These are phyloP conservation scores for Poecilia picta DNA, from an alignment of 2,797 vertebrate species.

Conservation along the genomic window DNA sequence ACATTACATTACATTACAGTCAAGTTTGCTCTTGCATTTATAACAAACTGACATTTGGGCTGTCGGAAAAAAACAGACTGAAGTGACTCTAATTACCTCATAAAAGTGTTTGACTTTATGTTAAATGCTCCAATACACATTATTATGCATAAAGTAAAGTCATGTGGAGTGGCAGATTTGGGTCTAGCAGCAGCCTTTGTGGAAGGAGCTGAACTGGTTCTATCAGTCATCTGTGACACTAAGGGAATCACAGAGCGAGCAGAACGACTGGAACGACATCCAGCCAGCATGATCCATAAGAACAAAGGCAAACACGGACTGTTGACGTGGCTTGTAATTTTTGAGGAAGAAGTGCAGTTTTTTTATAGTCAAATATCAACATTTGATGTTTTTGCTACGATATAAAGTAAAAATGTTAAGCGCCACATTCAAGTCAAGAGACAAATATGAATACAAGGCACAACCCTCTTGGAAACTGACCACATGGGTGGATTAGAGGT, in stretches of 20 bases:
- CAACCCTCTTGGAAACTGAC: conserved; percentile 54
- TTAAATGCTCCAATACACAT: conserved; percentile 56
- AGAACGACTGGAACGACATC: conserved; percentile 47
- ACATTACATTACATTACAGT: no score
- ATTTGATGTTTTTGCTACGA: conserved; percentile 46
- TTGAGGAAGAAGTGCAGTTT: conserved; percentile 4
- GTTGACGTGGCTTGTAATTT: conserved; percentile 23
- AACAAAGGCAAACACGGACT: conserved; percentile 38
- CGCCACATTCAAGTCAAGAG: conserved; percentile 43
- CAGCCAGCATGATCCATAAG: conserved; percentile 36
- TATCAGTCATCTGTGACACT: conserved; percentile 64
- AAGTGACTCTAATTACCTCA: conserved; percentile 39
- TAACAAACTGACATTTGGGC: conserved; percentile 19
- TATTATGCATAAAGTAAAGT: conserved; percentile 46
- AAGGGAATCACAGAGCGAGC: conserved; percentile 48
- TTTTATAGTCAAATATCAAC: conserved; percentile 30
- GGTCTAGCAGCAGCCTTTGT: conserved; percentile 64
- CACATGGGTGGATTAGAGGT: conserved; percentile 45
- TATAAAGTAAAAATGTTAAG: conserved; percentile 25
- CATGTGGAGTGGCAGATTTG: conserved; percentile 72
- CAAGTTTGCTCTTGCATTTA: conserved; percentile 27
- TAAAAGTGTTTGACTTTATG: conserved; percentile 39
- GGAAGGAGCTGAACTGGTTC: conserved; percentile 68
- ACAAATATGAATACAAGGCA: conserved; percentile 52
- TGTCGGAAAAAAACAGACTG: conserved; percentile 15